Evolutionary conservation across 2,113 vertebrate species (phyloP).

Genomic region (Gallinago media): DNA sequence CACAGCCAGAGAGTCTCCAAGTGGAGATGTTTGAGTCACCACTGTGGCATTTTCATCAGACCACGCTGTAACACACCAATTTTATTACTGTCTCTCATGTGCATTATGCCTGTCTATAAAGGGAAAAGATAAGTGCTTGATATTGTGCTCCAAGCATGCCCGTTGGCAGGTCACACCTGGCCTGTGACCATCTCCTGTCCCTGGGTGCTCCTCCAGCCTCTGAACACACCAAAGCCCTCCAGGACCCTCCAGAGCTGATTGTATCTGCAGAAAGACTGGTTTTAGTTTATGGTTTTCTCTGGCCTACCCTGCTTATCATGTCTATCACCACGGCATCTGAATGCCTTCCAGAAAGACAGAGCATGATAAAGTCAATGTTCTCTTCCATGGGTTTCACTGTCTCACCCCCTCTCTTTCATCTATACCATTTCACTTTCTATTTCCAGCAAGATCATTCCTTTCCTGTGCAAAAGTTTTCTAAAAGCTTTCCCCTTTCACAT

Average conservation of each 20-base stretch:
- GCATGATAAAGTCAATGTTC: accelerated
- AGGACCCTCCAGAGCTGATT: not conserved
- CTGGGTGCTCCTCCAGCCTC: not conserved
- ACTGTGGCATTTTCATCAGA: not conserved
- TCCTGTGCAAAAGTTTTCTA: not conserved
- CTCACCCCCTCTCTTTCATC: not conserved
- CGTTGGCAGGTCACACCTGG: accelerated
- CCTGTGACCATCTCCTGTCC: not conserved
- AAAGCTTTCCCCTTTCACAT: not conserved
- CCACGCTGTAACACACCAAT: not conserved
- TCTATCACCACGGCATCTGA: not conserved
- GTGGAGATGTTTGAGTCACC: not conserved
- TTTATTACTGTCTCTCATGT: not conserved
- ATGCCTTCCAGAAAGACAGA: not conserved
- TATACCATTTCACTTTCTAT: not conserved
- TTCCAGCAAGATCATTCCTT: not conserved
- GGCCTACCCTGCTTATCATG: not conserved
- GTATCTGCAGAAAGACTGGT: not conserved
- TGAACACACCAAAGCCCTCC: not conserved
- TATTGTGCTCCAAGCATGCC: not conserved
- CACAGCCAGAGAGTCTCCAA: accelerated
- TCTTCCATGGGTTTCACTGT: not conserved
- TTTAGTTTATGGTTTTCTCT: not conserved
- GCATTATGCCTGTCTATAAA: not conserved
- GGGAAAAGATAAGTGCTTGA: not conserved